Conservation (phyloP, 2,797 vertebrate genomes). For the Muraenolepis orangiensis region DNA sequence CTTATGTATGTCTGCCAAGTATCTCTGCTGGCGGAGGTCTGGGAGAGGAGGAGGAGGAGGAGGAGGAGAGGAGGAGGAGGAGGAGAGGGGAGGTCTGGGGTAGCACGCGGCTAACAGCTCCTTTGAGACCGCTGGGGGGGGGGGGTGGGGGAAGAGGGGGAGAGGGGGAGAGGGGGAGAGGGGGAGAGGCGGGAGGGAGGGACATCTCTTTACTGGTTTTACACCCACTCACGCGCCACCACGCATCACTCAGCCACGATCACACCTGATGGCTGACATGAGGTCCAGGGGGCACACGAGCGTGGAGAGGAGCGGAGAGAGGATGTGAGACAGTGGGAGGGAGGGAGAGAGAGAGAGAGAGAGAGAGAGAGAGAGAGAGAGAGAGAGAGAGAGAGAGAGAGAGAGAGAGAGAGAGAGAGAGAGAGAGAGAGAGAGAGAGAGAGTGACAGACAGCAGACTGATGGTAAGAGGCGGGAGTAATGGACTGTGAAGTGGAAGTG, state of each 20-base stretch:
- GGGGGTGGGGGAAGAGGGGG: not conserved
- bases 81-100: not conserved
- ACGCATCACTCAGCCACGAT: conserved; percentile 64
- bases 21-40: conserved; percentile 44
- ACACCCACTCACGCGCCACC: conserved; percentile 63
- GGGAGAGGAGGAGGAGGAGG: not conserved
- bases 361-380: conserved; percentile 33
- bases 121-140: not conserved
- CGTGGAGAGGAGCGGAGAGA: conserved; percentile 38
- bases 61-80: not conserved
- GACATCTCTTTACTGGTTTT: conserved; percentile 65
- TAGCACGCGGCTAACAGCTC: not conserved
- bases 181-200: conserved; percentile 10
- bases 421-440: not conserved
- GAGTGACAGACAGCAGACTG: conserved; percentile 70
- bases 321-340: not conserved
- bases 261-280: conserved; percentile 69
- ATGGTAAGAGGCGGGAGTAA: conserved; percentile 79
- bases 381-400: conserved; percentile 3
- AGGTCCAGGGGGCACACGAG: conserved; percentile 60
- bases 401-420: conserved; percentile 40
- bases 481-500: conserved; percentile 82
- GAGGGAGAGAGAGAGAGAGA: conserved; percentile 39
- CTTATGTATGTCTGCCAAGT: conserved; percentile 54
- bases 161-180: conserved; percentile 15